Conservation (phyloP, 1,140 invertebrate genomes). For the Holotrichia oblita region DNA sequence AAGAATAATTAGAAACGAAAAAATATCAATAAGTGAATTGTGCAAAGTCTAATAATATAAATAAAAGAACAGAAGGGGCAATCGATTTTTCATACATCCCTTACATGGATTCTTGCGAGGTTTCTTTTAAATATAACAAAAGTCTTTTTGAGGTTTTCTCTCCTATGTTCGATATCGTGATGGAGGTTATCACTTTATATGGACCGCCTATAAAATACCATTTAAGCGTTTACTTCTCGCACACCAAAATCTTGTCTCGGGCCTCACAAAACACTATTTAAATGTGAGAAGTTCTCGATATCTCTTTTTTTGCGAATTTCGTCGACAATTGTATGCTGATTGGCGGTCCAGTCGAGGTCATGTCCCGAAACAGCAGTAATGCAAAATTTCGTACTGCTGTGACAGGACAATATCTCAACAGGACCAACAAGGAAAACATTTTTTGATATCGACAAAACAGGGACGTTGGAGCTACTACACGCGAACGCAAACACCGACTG, state of each 20-base stretch:
- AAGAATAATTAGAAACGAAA: slow-evolving; percentile 11
- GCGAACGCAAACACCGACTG: slow-evolving; percentile 54
- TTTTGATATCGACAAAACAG: slow-evolving; percentile 6
- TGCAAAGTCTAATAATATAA: slow-evolving; percentile 33
- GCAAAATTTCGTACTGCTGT: slow-evolving; percentile 83
- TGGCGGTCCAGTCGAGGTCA: slow-evolving; percentile 62
- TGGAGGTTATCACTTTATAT: not conserved
- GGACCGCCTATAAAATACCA: not conserved
- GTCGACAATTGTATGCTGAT: not conserved
- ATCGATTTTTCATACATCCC: slow-evolving; percentile 33
- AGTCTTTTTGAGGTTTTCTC: not conserved
- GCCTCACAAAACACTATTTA: not conserved
- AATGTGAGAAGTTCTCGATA: not conserved
- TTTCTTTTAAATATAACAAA: slow-evolving; percentile 17
- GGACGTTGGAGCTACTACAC: slow-evolving; percentile 15
- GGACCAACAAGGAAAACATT: slow-evolving; percentile 38
- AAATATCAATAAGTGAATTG: slow-evolving; percentile 29
- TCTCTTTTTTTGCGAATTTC: not conserved
- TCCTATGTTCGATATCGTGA: not conserved
- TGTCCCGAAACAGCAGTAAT: slow-evolving; percentile 90
- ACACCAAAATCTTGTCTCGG: not conserved
- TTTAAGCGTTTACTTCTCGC: not conserved
- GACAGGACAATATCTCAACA: slow-evolving; percentile 92
- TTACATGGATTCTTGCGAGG: slow-evolving; percentile 32
- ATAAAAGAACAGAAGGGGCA: slow-evolving; percentile 17